Evolutionary conservation across 2,888 invertebrate genomes (phyloP), one percentile per base, ranked within the genome.

Genomic region (Harpalus rubripes): DNA sequence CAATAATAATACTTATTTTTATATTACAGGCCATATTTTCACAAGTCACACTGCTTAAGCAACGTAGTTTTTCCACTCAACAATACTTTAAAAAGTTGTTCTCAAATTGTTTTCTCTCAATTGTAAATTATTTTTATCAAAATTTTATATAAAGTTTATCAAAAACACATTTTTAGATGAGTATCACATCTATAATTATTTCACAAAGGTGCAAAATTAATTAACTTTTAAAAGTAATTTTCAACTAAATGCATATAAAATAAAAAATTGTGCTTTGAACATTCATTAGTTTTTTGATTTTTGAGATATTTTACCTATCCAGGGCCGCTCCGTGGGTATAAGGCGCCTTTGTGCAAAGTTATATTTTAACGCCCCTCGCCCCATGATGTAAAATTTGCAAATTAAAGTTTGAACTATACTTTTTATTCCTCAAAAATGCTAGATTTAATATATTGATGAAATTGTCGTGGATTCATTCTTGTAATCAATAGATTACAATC

Each of bases 101-200:
- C 41, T 41, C 41, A 41, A 72, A 41, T 72, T 22, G 22, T 32
- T 32, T 44, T 44, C 18, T 16, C n/a, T n/a, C 32, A 72, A 15
- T 41, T 74, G 72, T 74, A 74, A 74, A 78, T 12, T 8, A 8
- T 56, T 15, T 18, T 74, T 58, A 78, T 78, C 56, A 63, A 81
- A 81, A 81, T 63, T 81, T 81, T 44, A 63, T 81, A 61, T 44
- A 65, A 63, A 79, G 18, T 81, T 81, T 65, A 63, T 81, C 26
- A 81, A 81, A 81, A 63, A 81, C 58, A 61, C 59, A 22, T 15
- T 79, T 79, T 1, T 32, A 32, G 15, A 61, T 59, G 41, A 61
- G 18, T 80, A 80, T 80, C 80, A 80, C 80, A 61, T 61, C 61
- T 61, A 59, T n/a, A 61, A 18, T 61, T 39, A 22, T 26, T 58